Evolutionary conservation across 2,113 vertebrate genomes (phyloP), one percentile per base, ranked within the genome.

Genomic region (Phasianus colchicus): DNA sequence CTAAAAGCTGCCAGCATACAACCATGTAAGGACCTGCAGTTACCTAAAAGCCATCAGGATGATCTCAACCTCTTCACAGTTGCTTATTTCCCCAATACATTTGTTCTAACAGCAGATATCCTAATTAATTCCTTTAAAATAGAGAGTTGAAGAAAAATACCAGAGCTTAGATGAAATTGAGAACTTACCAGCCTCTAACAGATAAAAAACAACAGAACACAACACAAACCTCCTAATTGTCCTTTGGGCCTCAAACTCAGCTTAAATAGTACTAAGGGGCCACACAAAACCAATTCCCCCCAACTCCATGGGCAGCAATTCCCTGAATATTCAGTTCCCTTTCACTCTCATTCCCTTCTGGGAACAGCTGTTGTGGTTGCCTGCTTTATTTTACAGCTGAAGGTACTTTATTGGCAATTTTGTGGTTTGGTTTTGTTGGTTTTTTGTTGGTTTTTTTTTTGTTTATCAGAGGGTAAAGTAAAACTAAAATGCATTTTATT

Each of bases 121-220:
- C 10, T 11, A 60, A 54, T 30, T 22, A 65, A 48, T 2, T 10
- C 18, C 32, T 1, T 2, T 2, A 50, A 66, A 78, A 5, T 6
- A 10, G 2, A 64, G 6, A 65, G 9, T 3, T 22, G 2, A 11
- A 10, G 8, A 15, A 73, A n/a, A 21, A 75, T 10, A 16, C 6
- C 11, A 55, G 13, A 5, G 0, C 2, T 13, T 3, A 13, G 1
- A 9, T 3, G 3, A 16, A 83, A 83, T 2, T 0, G 0, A 5
- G 4, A 24, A 78, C 91, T 92, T 38, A 93, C 94, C 81, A 86
- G 12, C 38, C 60, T 42, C 29, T 4, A 20, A 3, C 3, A 24
- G 30, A 5, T 3, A 63, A 84, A 85, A 40, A 1, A 29, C 9
- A 36, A 4, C 6, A 73, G 2, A 38, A 54, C 6, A 64, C n/a